Base-by-base conservation (phyloP, 2,113 vertebrate species). In the Hipposideros armiger region DNA sequence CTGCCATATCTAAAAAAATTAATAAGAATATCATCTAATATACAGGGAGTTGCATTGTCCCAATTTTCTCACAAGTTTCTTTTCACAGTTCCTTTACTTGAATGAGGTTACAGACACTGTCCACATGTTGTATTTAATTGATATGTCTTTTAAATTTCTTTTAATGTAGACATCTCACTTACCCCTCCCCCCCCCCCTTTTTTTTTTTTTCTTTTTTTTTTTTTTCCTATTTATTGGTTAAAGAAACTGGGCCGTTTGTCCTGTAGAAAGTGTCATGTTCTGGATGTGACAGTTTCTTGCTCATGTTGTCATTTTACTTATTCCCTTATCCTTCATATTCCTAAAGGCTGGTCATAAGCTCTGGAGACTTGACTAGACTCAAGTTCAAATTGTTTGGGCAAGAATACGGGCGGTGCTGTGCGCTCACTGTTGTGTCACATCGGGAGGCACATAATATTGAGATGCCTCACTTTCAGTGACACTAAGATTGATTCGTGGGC, bases 391-490 rank as follows among this genome's bases (percentile, higher is more conserved):
- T 17, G 4, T 20, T 62, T 19, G 2, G 42, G 42, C 40, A 58
- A 36, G 72, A 58, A 60, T 10, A 8, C 24, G 10, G 30, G 24
- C 5, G 66, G 47, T 32, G 17, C 45, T 36, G 22, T 3, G 2
- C 11, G 16, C 52, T 32, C n/a, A 8, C 32, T 13, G 3, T 1
- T 0, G 4, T 0, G 3, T 5, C 52, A 1, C 8, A 3, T 36
- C 47, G 13, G 74, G 30, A 22, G 47, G 3, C 30, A 0, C 28
- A 0, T 3, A 3, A 3, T 3, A 2, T 10, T 2, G 3, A 11
- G 10, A 5, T 9, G 0, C 17, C 45, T 26, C 30, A 0, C 28
- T 9, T 20, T 40, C 3, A 1, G 64, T 7, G 45, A 10, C 0
- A 6, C 45, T 52, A 40, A 30, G 14, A 11, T 9, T 36, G 47